Conservation (phyloP, 2,113 vertebrate genomes). For the Anoplopoma fimbria region DNA sequence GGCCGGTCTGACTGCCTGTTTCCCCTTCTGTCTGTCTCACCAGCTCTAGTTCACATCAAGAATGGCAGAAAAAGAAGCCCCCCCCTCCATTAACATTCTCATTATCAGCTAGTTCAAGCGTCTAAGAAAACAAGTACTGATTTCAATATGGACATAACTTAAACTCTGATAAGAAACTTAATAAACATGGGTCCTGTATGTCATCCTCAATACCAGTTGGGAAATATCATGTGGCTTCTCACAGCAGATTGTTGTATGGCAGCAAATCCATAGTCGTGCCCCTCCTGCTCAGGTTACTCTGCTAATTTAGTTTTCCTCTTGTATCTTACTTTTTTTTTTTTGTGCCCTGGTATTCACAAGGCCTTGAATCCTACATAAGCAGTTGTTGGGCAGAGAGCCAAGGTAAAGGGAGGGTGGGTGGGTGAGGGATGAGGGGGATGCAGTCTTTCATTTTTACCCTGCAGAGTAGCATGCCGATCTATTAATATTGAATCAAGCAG, state of each 20-base stretch:
- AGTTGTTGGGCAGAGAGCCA: slow-evolving; percentile 49
- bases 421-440: not conserved
- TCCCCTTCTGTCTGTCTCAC: slow-evolving; percentile 15
- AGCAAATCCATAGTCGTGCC: slow-evolving; percentile 50
- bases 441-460: slow-evolving; percentile 21
- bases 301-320: slow-evolving; percentile 53
- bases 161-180: not conserved
- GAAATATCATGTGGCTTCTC: slow-evolving; percentile 13
- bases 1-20: no score
- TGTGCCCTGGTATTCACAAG: slow-evolving; percentile 31
- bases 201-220: slow-evolving; percentile 12
- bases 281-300: slow-evolving; percentile 57
- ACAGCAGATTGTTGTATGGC: slow-evolving; percentile 20
- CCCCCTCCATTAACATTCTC: slow-evolving; percentile 6
- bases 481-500: slow-evolving; percentile 78
- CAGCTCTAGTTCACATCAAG: slow-evolving; percentile 17
- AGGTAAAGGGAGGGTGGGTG: not conserved
- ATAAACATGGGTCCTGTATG: slow-evolving; percentile 9
- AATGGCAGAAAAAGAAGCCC: not conserved
- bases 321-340: slow-evolving; percentile 22
- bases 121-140: not conserved
- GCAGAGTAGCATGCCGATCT: slow-evolving; percentile 58
- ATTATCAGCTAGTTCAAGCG: not conserved
- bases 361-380: slow-evolving; percentile 26
- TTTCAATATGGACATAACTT: not conserved